phyloP scores from a whole-genome alignment of 2,113 vertebrate genomes.

The Rhinolophus sinicus region DNA sequence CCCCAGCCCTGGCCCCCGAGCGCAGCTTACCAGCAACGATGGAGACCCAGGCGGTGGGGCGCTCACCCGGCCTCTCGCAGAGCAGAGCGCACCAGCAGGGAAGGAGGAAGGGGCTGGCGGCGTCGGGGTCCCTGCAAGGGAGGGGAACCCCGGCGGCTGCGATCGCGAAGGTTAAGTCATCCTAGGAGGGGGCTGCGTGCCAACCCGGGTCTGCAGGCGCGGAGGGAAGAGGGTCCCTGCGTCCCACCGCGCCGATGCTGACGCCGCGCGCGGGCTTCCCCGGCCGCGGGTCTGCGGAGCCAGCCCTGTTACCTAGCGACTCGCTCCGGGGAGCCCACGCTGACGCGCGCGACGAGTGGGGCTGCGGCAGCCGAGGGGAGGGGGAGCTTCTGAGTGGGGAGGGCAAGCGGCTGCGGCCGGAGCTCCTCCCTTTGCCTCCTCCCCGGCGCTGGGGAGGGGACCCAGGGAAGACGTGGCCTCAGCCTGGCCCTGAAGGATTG shows the following conservation, averaged over 20 bases:
- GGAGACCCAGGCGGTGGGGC: background rate
- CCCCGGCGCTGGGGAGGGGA: background rate
- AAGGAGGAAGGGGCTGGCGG: background rate
- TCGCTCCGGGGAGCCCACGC: constrained; percentile 90
- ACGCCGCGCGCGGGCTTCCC: constrained; percentile 83
- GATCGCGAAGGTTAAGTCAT: background rate
- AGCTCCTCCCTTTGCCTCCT: constrained; percentile 29
- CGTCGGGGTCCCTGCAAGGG: background rate
- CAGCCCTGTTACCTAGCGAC: constrained; percentile 93
- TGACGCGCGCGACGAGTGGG: constrained; percentile 50
- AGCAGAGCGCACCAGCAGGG: background rate
- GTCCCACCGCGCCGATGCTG: constrained; percentile 72
- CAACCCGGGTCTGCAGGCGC: background rate
- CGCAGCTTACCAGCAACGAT: constrained; percentile 57
- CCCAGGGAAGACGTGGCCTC: background rate
- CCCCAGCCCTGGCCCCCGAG: background rate
- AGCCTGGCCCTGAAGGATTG: background rate
- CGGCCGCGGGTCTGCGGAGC: constrained; percentile 87
- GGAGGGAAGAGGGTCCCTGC: constrained; percentile 51
- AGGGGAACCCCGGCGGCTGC: background rate
- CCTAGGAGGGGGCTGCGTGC: background rate
- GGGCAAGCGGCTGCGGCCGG: background rate
- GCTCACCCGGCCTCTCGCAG: constrained; percentile 36
- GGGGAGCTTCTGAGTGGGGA: background rate
- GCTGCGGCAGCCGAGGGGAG: constrained; percentile 71